Base-by-base conservation (phyloP, 2,113 vertebrate species). In the Trogon surrucura region DNA sequence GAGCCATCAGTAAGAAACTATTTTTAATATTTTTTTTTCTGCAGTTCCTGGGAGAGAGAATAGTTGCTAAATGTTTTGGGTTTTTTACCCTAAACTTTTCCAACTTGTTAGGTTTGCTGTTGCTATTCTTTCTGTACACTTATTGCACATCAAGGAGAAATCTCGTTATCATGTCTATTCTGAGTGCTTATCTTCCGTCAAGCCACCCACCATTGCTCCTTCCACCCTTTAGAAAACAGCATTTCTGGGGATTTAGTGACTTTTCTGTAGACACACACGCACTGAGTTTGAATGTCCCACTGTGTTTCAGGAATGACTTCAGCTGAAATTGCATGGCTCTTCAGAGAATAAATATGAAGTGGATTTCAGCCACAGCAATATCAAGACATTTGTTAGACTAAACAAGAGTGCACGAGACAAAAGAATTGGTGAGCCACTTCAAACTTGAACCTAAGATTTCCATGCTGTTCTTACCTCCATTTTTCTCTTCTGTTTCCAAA, bases 11-110 rank as follows among this genome's bases (percentile, higher is more conserved):
- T 45, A 67, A 57, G 8, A 73, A 79, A 73, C 14, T 82, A 58
- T 6, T 75, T 95, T 71, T 79, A 94, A 83, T 60, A 74, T 6
- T 22, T 88, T 85, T 85, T 36, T 95, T 92, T 60, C 29, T 80
- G 14, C 21, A 51, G 38, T 94, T 91, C 81, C 60, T 66, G 6
- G 56, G 30, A 77, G 21, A 77, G 7, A 81, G 9, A 75, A 75
- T 22, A 66, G 9, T 44, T 89, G 36, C 11, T 82, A 51, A 70
- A 87, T 62, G 1, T 60, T 88, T 65, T 72, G 34, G 36, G 7
- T 36, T 79, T 92, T 89, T 80, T 45, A 48, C 21, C 17, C 29
- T 50, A 70, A 85, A 66, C 65, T 62, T 64, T 88, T 89, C 44
- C 32, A 91, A 14, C 65, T 66, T 81, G 29, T 70, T 34, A 81